These are phyloP conservation scores for Bicyclus anynana DNA, from an alignment of 1,140 invertebrate genomes.

Conservation along the genomic window DNA sequence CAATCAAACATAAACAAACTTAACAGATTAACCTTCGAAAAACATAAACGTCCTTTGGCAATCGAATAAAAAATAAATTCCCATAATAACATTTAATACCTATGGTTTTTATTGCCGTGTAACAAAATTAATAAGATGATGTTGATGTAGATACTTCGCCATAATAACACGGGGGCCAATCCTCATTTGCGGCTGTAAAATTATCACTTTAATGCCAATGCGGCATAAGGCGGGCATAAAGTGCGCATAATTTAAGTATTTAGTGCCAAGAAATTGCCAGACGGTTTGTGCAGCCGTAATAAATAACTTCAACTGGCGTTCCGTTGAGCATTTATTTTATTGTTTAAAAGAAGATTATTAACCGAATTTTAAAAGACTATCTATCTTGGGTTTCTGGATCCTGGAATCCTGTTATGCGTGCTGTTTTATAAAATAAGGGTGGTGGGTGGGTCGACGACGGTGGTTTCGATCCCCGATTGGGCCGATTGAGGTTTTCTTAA, in stretches of 20 bases:
- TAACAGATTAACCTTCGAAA: no score
- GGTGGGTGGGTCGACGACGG: no score
- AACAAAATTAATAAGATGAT: neutral
- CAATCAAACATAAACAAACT: no score
- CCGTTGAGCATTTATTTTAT: neutral
- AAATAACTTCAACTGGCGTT: neutral
- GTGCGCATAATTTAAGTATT: neutral
- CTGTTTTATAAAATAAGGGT: no score
- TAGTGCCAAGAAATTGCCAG: neutral
- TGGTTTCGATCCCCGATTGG: no score
- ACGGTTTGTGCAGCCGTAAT: neutral
- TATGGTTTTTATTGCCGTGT: neutral
- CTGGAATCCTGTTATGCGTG: no score
- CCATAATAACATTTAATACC: neutral
- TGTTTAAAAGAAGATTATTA: neutral
- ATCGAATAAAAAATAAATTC: no score
- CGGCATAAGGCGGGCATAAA: neutral
- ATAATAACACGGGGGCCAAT: neutral
- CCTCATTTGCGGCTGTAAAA: constrained; percentile 7
- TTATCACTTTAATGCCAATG: constrained; percentile 1
- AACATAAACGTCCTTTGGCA: no score
- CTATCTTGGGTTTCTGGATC: no score
- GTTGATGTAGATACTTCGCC: neutral
- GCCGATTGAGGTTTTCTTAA: no score
- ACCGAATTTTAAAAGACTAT: no score